Evolutionary conservation across 2,888 invertebrate species (phyloP), one percentile per base, ranked within the genome.

Genomic region (Apotomis betuletana): DNA sequence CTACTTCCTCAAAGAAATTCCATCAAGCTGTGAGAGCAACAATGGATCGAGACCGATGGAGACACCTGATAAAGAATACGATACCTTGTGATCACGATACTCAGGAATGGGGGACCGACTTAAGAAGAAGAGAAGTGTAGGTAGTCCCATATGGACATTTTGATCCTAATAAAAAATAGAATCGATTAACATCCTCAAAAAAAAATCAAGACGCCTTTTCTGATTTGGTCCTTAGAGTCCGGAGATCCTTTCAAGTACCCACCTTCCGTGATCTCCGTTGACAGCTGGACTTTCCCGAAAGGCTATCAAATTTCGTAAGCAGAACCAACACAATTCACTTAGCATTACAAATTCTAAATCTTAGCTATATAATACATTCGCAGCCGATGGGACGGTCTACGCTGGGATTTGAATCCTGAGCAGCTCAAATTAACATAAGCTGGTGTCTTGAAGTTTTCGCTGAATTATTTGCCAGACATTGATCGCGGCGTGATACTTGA

Each of bases 391-490:
- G 62, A 61, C 72, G 67, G 72, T 67, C 72, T 68, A 67, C 60
- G 67, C 67, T 67, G 46, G 69, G 74, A 74, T 74, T 74, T 74
- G 74, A 74, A 74, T 74, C 51, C 65, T 69, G 68, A 71, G 71
- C 71, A 74, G 74, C 73, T 75, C 67, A 69, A 73, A 74, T 75
- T 75, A 73, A 46, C 74, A 75, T 75, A 75, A 75, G 73, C 74
- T 64, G 69, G 38, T 70, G 74, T 69, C 73, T 69, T 68, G 38
- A 67, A 67, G 68, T 67, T 71, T 68, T 69, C 68, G 46, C 64
- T 72, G 71, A 74, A 71, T 68, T 68, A 69, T 73, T 69, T 73
- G 70, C 55, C 12, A 65, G 70, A 64, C 67, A 70, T 69, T 52
- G 70, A 72, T 72, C 72, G 68, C 38, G 46, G 58, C 36, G 36